A percentile compares a stretch with the other conserved stretches of the same genome.
Evolutionary conservation across 2,113 vertebrate genomes (phyloP).

Genomic region (Triplophysa rosa): DNA sequence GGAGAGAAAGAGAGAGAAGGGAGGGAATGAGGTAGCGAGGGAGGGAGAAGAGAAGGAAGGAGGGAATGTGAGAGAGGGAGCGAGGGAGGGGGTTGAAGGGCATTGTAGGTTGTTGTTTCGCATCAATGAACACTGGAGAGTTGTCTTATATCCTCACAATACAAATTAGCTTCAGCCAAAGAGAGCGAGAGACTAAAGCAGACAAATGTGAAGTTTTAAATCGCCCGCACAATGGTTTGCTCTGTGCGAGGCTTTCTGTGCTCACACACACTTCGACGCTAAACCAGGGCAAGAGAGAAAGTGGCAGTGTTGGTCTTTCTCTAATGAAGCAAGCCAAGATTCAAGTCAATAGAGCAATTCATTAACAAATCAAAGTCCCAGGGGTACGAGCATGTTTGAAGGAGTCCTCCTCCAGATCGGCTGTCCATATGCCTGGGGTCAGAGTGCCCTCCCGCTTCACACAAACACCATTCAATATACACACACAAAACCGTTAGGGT

Average conservation of each 20-base stretch:
- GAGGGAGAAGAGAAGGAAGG: constrained; percentile 32
- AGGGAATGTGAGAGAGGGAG: constrained; percentile 47
- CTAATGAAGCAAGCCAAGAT: constrained; percentile 95
- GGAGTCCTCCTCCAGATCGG: constrained; percentile 88
- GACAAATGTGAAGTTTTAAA: constrained; percentile 86
- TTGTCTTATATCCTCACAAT: constrained; percentile 87
- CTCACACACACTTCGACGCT: constrained; percentile 25
- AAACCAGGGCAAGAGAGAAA: constrained; percentile 69
- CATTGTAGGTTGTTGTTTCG: constrained; percentile 68
- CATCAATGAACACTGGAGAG: constrained; percentile 81
- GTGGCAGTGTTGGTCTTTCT: constrained; percentile 84
- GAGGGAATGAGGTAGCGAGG: constrained; percentile 51
- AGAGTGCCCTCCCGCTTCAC: constrained; percentile 86
- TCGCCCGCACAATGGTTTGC: constrained; percentile 82
- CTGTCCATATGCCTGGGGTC: constrained; percentile 96
- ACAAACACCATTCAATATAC: constrained; percentile 88
- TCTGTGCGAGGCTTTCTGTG: constrained; percentile 70
- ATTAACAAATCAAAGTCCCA: constrained; percentile 99
- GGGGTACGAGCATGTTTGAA: constrained; percentile 82
- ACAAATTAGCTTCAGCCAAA: constrained; percentile 85
- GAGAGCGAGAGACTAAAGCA: constrained; percentile 70
- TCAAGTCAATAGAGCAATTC: constrained; percentile 99
- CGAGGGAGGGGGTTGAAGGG: constrained; percentile 57
- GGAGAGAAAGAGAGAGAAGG: constrained; percentile 57
- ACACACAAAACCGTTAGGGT: constrained; percentile 93